Evolutionary conservation across 2,113 vertebrate species (phyloP).

Genomic region (Eleginops maclovinus): DNA sequence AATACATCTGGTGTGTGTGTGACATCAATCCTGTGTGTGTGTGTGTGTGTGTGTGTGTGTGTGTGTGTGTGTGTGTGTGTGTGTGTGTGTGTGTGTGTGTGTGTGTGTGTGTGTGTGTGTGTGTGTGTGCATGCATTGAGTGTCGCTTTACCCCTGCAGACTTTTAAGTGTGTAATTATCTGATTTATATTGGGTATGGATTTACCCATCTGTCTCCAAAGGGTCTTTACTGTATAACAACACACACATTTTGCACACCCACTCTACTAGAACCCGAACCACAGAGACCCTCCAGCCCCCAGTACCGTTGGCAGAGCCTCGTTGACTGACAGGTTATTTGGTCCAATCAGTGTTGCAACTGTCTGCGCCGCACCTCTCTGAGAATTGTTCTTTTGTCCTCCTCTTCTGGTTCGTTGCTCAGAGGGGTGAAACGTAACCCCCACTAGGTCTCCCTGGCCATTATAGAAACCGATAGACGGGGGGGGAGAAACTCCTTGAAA

Average conservation of each 20-base stretch:
- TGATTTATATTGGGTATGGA: constrained; percentile 55
- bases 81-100: constrained; percentile 10
- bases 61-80: constrained; percentile 7
- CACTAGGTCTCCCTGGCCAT: constrained; percentile 50
- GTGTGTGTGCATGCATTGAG: not conserved
- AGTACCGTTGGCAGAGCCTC: constrained; percentile 30
- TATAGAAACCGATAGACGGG: constrained; percentile 60
- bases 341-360: constrained; percentile 68
- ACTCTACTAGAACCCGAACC: constrained; percentile 43
- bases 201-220: constrained; percentile 49
- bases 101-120: not conserved
- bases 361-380: constrained; percentile 59
- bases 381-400: constrained; percentile 76
- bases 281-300: constrained; percentile 20
- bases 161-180: constrained; percentile 55
- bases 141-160: constrained; percentile 34
- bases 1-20: constrained; percentile 27
- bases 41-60: not conserved
- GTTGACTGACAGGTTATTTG: constrained; percentile 68
- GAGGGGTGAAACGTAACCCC: constrained; percentile 69
- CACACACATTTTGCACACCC: constrained; percentile 16
- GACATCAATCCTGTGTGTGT: not conserved
- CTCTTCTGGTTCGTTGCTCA: constrained; percentile 69
- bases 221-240: constrained; percentile 44
- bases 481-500: constrained; percentile 80